Evolutionary conservation across 2,797 vertebrate species (phyloP), one percentile per base, ranked within the genome.

Genomic region (Pseudochirops cupreus): DNA sequence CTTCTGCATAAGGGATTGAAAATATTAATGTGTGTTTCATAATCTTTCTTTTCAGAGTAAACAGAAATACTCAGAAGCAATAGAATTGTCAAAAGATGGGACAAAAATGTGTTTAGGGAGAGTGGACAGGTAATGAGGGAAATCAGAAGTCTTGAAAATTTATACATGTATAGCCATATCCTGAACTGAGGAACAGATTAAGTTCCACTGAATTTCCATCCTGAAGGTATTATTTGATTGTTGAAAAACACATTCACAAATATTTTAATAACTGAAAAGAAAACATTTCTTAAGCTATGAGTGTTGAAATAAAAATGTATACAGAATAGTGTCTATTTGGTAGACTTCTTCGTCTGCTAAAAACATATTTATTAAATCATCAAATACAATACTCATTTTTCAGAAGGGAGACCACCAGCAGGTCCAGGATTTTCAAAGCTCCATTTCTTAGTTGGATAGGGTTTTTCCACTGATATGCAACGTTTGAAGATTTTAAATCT

Each of bases 401-500:
- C 39, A 95, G 55, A 21, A 96, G 67, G 18, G 93, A 90, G 55
- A 94, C 91, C 91, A 96, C 93, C 56, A 95, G 67, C 50, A 95
- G 95, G 92, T 82, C 56, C 94, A 92, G n/a, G 59, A 91, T 95
- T 97, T 96, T 97, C 94, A 96, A 95, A 96, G 91, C 33, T 95
- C 59, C 54, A 0, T 82, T 16, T 50, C 29, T 56, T 94, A 52
- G 18, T 97, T 57, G 11, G 95, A 95, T 93, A 94, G 53, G 74
- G 93, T 5, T 82, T 98, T 96, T 95, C n/a, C 92, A 96, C 24
- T 91, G 56, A 92, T 59, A 96, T 95, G 74, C 95, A 94, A n/a
- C 0, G 90, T 96, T 96, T 96, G 93, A 97, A 97, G 91, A 97
- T 96, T 96, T 96, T 93, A 96, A 96, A 97, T 92, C 90, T 94